A percentile compares a stretch with the other conserved stretches of the same genome.
Evolutionary conservation across 2,888 invertebrate genomes (phyloP).

Genomic region (Aporophyla nigra): DNA sequence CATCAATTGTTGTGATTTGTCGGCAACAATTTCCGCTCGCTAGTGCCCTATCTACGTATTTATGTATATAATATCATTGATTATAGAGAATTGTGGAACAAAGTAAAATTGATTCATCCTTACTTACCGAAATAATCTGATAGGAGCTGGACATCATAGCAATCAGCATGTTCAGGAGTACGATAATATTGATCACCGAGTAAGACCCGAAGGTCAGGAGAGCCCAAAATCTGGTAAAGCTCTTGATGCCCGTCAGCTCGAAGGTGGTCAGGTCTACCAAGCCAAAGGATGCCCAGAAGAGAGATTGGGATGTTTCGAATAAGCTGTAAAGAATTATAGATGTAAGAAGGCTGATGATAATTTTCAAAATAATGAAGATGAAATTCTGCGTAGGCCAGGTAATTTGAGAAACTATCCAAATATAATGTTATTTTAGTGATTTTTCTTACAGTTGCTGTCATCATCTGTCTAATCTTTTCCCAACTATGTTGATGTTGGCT

Average conservation of each 20-base stretch:
- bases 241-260: conserved; percentile 98
- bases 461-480: too few species aligned
- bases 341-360: not conserved
- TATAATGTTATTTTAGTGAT: not conserved
- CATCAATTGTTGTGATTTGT: too few species aligned
- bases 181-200: conserved; percentile 99
- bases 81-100: too few species aligned
- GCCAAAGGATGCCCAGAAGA: conserved; percentile 99
- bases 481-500: too few species aligned
- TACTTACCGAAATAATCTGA: conserved; percentile 98
- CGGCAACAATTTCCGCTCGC: too few species aligned
- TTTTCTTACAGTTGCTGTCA: not conserved
- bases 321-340: conserved; percentile 91
- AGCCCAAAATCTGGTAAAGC: conserved; percentile 99
- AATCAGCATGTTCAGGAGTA: conserved; percentile 98
- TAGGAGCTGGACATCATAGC: conserved; percentile 99
- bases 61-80: too few species aligned
- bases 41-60: too few species aligned
- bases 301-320: conserved; percentile 99
- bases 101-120: too few species aligned
- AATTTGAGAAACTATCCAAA: not conserved
- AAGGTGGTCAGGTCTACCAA: conserved; percentile 98
- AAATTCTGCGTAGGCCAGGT: not conserved
- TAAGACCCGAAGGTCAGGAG: conserved; percentile 99
- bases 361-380: not conserved